Evolutionary conservation across 2,888 invertebrate genomes (phyloP), one percentile per base, ranked within the genome.

Genomic region (Pachydiplax longipennis): DNA sequence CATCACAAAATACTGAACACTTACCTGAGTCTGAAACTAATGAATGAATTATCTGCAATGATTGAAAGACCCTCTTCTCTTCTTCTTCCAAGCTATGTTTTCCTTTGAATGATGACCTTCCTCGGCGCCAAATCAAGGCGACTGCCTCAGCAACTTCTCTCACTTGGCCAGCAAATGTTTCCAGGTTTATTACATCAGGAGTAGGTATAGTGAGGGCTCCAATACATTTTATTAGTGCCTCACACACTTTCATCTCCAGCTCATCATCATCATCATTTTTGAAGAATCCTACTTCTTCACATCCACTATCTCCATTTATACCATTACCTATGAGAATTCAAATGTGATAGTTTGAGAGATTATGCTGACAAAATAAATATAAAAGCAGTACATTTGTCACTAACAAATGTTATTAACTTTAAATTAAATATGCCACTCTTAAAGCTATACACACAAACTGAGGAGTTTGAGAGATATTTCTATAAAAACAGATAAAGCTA

Each of bases 81-180:
- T 87, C 87, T 61, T 87, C 87, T 15, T 87, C 87, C 58, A 61
- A 37, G 2, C 61, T 37, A 35, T 61, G 22, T n/a, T 87, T 87
- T 12, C 87, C 87, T 87, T 87, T 87, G 12, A 61, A 35, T 6
- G 87, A 61, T n/a, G 61, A 37, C 18, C 40, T 58, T 22, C 87
- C 87, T 8, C 61, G 18, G 18, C 87, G 61, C 87, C 87, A 87
- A 37, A 87, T 87, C 61, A 87, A 87, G 12, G 87, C 87, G 12
- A 87, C 87, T 37, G 35, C 37, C 37, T 87, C 87, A 22, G 87
- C 87, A 65, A 87, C 87, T 40, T 87, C 87, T 22, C 65, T 87
- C n/a, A 87, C 87, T 87, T 87, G 87, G 6, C 61, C 58, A 40
- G 87, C 87, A 87, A 87, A 87, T 40, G 87, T 87, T 18, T 87